These are phyloP conservation scores for Callocephalon fimbriatum DNA, from an alignment of 2,113 vertebrate species.

Conservation along the genomic window DNA sequence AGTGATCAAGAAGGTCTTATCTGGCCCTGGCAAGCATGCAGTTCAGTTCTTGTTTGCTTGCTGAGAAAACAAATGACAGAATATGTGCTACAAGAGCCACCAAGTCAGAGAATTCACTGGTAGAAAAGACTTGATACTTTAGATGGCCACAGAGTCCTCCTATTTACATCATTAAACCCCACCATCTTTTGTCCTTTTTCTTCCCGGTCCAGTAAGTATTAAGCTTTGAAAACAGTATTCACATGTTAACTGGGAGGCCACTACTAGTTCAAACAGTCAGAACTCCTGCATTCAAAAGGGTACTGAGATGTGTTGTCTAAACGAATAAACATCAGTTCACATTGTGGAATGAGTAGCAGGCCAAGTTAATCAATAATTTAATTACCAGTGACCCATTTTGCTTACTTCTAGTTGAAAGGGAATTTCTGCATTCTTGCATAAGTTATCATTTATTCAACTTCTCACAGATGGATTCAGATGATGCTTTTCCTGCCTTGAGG, in stretches of 20 bases:
- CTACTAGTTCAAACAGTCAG: not conserved
- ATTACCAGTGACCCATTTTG: slow-evolving; percentile 51
- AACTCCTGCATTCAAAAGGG: not conserved
- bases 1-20: not conserved
- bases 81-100: not conserved
- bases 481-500: slow-evolving; percentile 57
- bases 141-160: not conserved
- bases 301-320: not conserved
- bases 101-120: not conserved
- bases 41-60: not conserved
- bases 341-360: not conserved
- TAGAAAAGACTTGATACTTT: not conserved
- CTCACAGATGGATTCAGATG: not conserved
- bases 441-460: slow-evolving; percentile 19
- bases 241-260: not conserved
- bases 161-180: not conserved
- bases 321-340: not conserved
- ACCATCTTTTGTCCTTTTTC: not conserved
- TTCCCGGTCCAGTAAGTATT: not conserved
- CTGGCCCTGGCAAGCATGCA: too few species aligned
- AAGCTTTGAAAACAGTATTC: not conserved
- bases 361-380: slow-evolving; percentile 51
- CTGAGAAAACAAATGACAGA: not conserved
- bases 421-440: slow-evolving; percentile 50
- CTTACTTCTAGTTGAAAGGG: slow-evolving; percentile 59